Conservation (phyloP, 2,797 vertebrate genomes). For the Prunella strophiata region DNA sequence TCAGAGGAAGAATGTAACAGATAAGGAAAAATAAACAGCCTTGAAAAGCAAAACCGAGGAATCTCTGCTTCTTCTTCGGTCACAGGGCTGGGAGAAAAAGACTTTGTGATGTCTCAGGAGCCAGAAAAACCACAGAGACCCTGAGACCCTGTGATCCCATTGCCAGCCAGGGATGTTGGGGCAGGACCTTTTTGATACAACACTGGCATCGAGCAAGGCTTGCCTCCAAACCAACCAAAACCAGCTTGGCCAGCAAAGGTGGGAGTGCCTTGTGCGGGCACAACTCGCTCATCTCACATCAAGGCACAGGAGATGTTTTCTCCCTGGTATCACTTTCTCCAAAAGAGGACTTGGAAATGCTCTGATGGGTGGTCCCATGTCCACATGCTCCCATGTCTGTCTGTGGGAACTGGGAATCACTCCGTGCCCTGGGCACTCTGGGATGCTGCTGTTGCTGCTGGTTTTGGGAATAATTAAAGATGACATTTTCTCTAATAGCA, state of each 20-base stretch:
- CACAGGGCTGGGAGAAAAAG: too few relatives aligned
- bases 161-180: neutral
- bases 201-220: neutral
- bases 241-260: neutral
- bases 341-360: neutral
- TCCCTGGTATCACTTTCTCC: neutral
- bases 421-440: neutral
- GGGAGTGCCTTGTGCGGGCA: neutral
- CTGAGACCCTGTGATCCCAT: accelerated
- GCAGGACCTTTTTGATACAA: neutral
- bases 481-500: neutral
- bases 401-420: neutral
- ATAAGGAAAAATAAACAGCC: too few relatives aligned
- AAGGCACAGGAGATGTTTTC: neutral
- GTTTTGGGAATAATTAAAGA: neutral
- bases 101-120: too few relatives aligned
- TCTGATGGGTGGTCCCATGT: accelerated
- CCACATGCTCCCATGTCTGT: accelerated
- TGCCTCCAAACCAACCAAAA: neutral
- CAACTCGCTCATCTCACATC: accelerated
- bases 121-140: too few relatives aligned
- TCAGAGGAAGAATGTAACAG: too few relatives aligned
- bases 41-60: too few relatives aligned
- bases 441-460: neutral
- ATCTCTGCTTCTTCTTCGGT: too few relatives aligned